Base-by-base conservation (phyloP, 2,113 vertebrate species). In the Lota lota region DNA sequence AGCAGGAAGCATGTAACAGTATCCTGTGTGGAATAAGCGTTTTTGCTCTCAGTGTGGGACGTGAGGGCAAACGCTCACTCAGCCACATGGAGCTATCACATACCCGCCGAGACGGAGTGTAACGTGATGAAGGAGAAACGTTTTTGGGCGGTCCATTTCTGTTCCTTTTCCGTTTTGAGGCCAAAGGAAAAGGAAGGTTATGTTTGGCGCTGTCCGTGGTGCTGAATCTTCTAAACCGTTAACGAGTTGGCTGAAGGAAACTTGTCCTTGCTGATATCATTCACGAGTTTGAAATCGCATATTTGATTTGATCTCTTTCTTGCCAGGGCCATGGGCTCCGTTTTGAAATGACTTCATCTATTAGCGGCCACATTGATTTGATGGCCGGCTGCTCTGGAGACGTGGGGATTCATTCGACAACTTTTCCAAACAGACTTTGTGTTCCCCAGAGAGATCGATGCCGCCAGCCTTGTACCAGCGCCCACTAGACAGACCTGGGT, bases 401-500 rank as follows among this genome's bases (percentile, higher is more conserved):
- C 54, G 54, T n/a, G 54, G 54, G 10, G 40, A 47, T 47, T 3
- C 28, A 33, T 33, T 33, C 28, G 28, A 3, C 7, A 33, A 33
- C 28, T 33, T 33, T 7, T 33, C 28, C 28, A 33, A 33, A 33
- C 40, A 47, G 40, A 47, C 40, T 8, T 33, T 33, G 28, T 33
- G 28, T 33, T 2, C 40, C 28, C 1, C 28, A 33, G 40, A 14
- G 40, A 47, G 6, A 47, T 47, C 40, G 6, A 11, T 47, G 8
- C 40, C 40, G 3, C 28, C 28, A 33, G 28, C 28, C 28, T 33
- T 33, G 28, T 7, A 33, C 10, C 40, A 47, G 40, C 40, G 40
- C 40, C 63, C 53, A 76, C 74, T 78, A 69, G 64, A 62, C 63
- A 73, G 66, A 36, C 66, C 79, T 63, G 33, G 67, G 53, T 79